Evolutionary conservation across 2,888 invertebrate species (phyloP).

Genomic region (Lucinisca nassula): DNA sequence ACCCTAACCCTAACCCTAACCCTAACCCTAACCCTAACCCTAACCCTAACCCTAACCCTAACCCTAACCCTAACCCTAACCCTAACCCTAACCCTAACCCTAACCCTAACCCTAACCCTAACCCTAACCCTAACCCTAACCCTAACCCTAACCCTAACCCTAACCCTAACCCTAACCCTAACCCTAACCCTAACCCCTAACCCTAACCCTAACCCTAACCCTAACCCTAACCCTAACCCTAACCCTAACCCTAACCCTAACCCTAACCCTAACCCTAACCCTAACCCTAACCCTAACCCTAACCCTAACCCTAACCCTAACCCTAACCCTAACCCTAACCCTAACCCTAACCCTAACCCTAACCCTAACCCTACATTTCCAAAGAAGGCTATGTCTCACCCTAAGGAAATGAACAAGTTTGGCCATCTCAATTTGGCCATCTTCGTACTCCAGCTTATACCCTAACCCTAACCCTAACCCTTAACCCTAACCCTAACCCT

Average conservation of each 20-base stretch:
- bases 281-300: constrained; percentile 60
- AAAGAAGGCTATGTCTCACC: too few relatives aligned
- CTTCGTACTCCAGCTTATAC: too few relatives aligned
- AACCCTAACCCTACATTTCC: constrained; percentile 59
- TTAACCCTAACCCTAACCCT: constrained; percentile 55
- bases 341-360: constrained; percentile 49
- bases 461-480: constrained; percentile 63
- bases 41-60: constrained; percentile 60
- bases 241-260: neutral
- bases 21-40: constrained; percentile 71
- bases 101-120: constrained; percentile 59
- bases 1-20: constrained; percentile 70
- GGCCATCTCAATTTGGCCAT: too few relatives aligned
- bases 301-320: constrained; percentile 66
- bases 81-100: constrained; percentile 66
- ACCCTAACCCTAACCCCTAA: too few relatives aligned
- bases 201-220: too few relatives aligned
- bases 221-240: constrained; percentile 45
- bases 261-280: constrained; percentile 16
- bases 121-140: constrained; percentile 40
- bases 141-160: neutral
- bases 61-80: constrained; percentile 34
- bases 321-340: constrained; percentile 73
- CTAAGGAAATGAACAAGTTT: too few relatives aligned
- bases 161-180: constrained; percentile 34